phyloP scores from a whole-genome alignment of 2,888 invertebrate species.

The Parnassius orleans region DNA sequence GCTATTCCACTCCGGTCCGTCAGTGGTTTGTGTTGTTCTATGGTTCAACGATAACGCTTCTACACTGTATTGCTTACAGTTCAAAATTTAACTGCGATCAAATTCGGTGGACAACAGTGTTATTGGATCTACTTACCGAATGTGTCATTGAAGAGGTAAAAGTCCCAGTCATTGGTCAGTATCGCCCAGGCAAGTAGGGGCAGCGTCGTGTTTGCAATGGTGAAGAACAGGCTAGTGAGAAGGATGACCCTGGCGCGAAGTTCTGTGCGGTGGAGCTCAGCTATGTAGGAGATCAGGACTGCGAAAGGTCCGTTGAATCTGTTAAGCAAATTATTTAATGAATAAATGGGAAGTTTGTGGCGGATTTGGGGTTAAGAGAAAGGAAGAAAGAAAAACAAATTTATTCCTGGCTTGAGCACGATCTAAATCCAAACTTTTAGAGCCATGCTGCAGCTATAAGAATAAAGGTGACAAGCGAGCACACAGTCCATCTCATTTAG shows the following conservation, averaged over 20 bases:
- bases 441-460: too few species aligned
- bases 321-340: conserved; percentile 18
- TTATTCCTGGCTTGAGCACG: not conserved
- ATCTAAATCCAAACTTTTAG: too few species aligned
- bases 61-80: too few species aligned
- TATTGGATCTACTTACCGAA: conserved; percentile 47
- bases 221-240: conserved; percentile 84
- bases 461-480: too few species aligned
- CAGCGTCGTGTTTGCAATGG: conserved; percentile 82
- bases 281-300: conserved; percentile 85
- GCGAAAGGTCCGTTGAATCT: conserved; percentile 86
- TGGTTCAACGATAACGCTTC: too few species aligned
- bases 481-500: too few species aligned
- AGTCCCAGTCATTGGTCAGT: conserved; percentile 82
- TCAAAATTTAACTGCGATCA: too few species aligned
- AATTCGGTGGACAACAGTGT: too few species aligned
- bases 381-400: conserved; percentile 12
- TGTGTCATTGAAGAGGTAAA: conserved; percentile 54
- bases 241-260: conserved; percentile 84
- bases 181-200: conserved; percentile 87
- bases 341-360: too few species aligned
- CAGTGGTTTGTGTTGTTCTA: too few species aligned
- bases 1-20: too few species aligned
- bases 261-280: conserved; percentile 86
- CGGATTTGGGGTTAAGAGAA: too few species aligned